phyloP scores from a whole-genome alignment of 1,140 invertebrate genomes.

The Eriosoma lanigerum region DNA sequence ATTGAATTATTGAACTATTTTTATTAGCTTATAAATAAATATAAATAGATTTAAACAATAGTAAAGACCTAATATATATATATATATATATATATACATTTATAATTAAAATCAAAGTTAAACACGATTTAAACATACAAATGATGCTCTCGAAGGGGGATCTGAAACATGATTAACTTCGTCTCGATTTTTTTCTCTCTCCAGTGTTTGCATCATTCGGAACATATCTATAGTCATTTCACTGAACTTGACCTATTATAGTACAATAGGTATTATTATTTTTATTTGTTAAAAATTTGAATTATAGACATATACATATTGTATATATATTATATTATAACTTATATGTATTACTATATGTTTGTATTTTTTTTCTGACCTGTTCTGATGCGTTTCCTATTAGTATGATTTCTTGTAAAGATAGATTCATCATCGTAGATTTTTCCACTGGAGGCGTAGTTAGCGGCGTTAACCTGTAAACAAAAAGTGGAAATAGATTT shows the following conservation, averaged over 20 bases:
- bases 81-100: too few species aligned
- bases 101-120: too few species aligned
- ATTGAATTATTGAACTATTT: too few species aligned
- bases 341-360: not conserved
- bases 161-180: constrained; percentile 82
- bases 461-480: constrained; percentile 74
- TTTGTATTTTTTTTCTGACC: constrained; percentile 57
- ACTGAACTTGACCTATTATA: constrained; percentile 87
- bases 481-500: constrained; percentile 55
- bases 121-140: constrained; percentile 57
- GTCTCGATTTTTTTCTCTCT: constrained; percentile 81
- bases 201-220: constrained; percentile 91
- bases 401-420: constrained; percentile 91
- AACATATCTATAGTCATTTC: constrained; percentile 98
- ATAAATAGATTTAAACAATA: too few species aligned
- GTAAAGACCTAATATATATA: too few species aligned
- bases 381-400: constrained; percentile 92
- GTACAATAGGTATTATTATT: not conserved
- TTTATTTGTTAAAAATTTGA: not conserved
- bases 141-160: constrained; percentile 73
- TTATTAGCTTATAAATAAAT: too few species aligned
- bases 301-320: not conserved
- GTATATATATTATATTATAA: not conserved
- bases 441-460: constrained; percentile 87
- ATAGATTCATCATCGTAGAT: constrained; percentile 80